Conservation (phyloP, 2,113 vertebrate species). For the Anoura caudifer region DNA sequence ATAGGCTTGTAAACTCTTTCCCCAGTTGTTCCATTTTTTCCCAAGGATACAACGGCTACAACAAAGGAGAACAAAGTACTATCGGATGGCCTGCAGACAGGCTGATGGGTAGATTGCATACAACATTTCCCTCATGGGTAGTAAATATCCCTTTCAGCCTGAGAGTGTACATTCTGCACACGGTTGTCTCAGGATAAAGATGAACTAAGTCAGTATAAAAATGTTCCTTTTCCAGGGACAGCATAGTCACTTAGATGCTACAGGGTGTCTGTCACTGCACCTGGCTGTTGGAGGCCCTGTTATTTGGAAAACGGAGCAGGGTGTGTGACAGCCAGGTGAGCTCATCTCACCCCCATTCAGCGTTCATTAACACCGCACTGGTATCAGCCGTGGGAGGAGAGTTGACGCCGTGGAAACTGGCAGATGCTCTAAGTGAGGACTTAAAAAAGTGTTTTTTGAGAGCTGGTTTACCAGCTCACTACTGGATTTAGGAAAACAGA, state of each 20-base stretch:
- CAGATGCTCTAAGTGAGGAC: background rate
- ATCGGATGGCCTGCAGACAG: background rate
- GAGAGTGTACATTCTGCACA: background rate
- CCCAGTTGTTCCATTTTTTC: background rate
- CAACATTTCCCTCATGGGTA: background rate
- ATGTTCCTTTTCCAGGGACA: background rate
- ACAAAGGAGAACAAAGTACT: background rate
- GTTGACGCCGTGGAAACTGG: background rate
- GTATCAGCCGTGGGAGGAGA: background rate
- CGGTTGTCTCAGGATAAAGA: background rate
- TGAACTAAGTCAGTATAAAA: background rate
- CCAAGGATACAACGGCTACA: background rate
- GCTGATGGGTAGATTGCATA: background rate
- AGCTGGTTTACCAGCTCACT: background rate
- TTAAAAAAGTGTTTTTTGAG: background rate
- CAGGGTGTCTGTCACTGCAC: background rate
- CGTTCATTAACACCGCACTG: fast-evolving
- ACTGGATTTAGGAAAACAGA: background rate
- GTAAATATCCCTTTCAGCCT: background rate
- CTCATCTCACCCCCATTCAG: background rate
- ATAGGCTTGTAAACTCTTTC: background rate
- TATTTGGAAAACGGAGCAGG: background rate
- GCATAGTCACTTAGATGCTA: background rate
- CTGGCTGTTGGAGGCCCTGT: background rate
- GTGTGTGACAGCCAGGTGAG: fast-evolving